A percentile compares a stretch with the other conserved stretches of the same genome.
Conservation (phyloP, 2,888 invertebrate species). For the Megastigmus dorsalis region DNA sequence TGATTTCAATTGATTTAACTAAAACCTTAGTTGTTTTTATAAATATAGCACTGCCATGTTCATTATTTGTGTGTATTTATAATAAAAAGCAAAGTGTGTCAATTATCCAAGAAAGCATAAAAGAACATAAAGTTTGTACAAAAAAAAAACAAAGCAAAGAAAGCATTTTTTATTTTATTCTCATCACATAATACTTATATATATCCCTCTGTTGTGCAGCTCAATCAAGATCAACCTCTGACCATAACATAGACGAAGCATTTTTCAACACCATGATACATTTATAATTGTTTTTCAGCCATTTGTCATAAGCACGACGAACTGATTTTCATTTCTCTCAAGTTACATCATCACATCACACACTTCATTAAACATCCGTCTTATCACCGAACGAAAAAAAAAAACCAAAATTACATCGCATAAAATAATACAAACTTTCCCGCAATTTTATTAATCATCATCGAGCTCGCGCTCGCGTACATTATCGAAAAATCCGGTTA, state of each 20-base stretch:
- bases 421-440: constrained; percentile 24
- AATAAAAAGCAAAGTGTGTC: constrained; percentile 12
- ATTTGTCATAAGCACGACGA: background rate
- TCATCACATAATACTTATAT: background rate
- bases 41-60: constrained; percentile 2
- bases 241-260: background rate
- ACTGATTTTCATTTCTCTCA: too few relatives aligned
- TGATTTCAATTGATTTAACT: constrained; percentile 25
- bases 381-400: background rate
- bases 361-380: background rate
- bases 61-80: constrained; percentile 20
- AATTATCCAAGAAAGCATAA: constrained; percentile 13
- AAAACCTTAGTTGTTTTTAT: constrained; percentile 3
- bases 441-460: constrained; percentile 48
- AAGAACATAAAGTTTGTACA: constrained; percentile 16
- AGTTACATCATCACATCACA: too few relatives aligned
- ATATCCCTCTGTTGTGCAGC: background rate
- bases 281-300: background rate
- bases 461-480: constrained; percentile 27
- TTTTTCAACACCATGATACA: background rate
- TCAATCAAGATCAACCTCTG: background rate
- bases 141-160: too few relatives aligned
- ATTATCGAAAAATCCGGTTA: too few relatives aligned
- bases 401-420: background rate
- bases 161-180: constrained; percentile 29